Evolutionary conservation across 1,140 invertebrate genomes (phyloP).

Genomic region (Cherax destructor): DNA sequence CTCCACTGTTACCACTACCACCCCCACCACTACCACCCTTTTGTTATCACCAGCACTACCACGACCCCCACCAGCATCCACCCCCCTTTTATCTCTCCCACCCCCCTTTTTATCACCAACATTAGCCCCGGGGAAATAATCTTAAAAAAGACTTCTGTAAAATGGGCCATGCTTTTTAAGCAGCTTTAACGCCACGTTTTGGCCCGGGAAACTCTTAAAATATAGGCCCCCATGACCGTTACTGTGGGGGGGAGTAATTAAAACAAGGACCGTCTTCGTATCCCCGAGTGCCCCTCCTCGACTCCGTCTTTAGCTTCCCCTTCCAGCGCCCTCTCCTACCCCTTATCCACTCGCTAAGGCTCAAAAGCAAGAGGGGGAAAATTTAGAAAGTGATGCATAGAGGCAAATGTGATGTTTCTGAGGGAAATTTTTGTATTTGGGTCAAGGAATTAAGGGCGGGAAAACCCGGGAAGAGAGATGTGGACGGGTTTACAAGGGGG

Average conservation of each 20-base stretch:
- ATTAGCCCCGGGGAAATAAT: slow-evolving; percentile 60
- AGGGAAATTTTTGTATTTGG: slow-evolving; percentile 28
- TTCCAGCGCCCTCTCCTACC: background rate
- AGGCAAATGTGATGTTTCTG: slow-evolving; percentile 24
- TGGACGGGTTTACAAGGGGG: slow-evolving; percentile 17
- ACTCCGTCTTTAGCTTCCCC: slow-evolving; percentile 12
- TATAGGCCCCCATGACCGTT: slow-evolving; percentile 58
- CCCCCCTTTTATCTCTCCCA: background rate
- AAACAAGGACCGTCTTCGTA: slow-evolving; percentile 58
- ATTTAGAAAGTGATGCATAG: slow-evolving; percentile 17
- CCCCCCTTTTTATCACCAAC: slow-evolving; percentile 50
- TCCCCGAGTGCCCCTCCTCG: background rate
- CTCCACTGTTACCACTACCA: background rate
- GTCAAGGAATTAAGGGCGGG: slow-evolving; percentile 20
- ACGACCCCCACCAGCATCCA: background rate
- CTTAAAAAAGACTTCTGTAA: slow-evolving; percentile 66
- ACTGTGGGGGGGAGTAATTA: slow-evolving; percentile 60
- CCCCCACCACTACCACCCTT: background rate
- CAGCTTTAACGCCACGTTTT: slow-evolving; percentile 62
- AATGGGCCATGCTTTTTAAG: slow-evolving; percentile 65
- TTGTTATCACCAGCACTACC: background rate
- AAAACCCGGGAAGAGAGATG: slow-evolving; percentile 1
- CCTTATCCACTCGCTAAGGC: background rate
- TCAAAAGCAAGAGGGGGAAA: background rate
- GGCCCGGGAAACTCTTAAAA: slow-evolving; percentile 42